phyloP scores from a whole-genome alignment of 2,888 invertebrate species.

The Anarsia innoxiella region DNA sequence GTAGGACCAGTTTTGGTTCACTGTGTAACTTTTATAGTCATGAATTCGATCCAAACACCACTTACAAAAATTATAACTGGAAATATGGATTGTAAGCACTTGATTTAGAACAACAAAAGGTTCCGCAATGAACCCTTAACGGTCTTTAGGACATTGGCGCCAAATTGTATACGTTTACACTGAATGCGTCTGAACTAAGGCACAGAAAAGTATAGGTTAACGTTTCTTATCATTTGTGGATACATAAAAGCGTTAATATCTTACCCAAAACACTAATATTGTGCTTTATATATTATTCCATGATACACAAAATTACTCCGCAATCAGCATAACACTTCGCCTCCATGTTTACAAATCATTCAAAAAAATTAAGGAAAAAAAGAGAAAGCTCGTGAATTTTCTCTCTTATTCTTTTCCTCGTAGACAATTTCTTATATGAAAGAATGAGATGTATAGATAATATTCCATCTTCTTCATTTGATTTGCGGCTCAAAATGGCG shows the following conservation, averaged over 20 bases:
- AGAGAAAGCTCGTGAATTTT: conserved; percentile 59
- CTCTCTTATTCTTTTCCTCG: conserved; percentile 45
- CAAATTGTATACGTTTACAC: conserved; percentile 73
- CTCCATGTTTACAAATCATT: conserved; percentile 75
- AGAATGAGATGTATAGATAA: conserved; percentile 46
- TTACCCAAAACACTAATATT: conserved; percentile 41
- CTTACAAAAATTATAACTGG: conserved; percentile 15
- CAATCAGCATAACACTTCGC: conserved; percentile 53
- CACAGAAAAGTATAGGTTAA: background rate
- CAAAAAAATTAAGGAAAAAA: conserved; percentile 47
- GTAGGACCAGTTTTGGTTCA: conserved; percentile 61
- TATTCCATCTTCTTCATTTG: conserved; percentile 27
- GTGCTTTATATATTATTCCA: conserved; percentile 23
- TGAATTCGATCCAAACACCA: conserved; percentile 16
- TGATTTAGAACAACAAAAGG: background rate
- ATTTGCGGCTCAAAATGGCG: conserved; percentile 66
- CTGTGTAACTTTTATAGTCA: conserved; percentile 34
- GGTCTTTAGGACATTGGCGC: conserved; percentile 70
- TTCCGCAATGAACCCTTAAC: conserved; percentile 40
- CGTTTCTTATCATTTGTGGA: background rate
- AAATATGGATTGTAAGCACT: conserved; percentile 11
- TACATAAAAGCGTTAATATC: conserved; percentile 12
- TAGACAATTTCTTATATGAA: conserved; percentile 23
- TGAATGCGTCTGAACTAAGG: too few relatives aligned
- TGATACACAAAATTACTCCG: conserved; percentile 33